Percentiles rank a stretch among this genome's conserved stretches.
Conservation (phyloP, 2,797 vertebrate species). For the Megalops cyprinoides region DNA sequence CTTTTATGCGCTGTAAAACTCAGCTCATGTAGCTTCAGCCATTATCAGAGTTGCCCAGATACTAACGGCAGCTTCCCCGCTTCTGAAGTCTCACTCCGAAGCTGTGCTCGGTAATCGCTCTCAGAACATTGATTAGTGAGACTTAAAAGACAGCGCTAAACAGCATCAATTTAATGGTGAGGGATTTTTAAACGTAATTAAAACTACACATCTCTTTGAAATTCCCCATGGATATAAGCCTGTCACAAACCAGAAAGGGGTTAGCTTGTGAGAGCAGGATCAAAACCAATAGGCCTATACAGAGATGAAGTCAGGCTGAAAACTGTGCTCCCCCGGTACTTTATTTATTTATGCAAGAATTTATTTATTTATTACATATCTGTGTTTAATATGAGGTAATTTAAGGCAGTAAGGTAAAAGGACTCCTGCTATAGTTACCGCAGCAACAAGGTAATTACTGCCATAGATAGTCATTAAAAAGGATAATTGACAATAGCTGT, state of each 20-base stretch:
- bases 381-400: conserved; percentile 19
- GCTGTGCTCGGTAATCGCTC: conserved; percentile 12
- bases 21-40: background rate
- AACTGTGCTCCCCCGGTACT: no score
- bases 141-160: conserved; percentile 3
- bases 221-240: background rate
- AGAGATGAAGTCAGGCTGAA: background rate
- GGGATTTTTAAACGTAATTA: conserved; percentile 8
- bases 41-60: background rate
- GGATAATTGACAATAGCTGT: conserved; percentile 23
- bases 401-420: conserved; percentile 21
- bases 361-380: background rate
- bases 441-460: conserved; percentile 24
- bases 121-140: conserved; percentile 1
- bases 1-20: no score
- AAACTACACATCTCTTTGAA: background rate
- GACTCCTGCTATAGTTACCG: conserved; percentile 4
- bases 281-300: no score
- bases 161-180: background rate
- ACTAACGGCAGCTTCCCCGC: background rate
- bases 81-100: background rate
- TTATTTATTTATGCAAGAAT: no score
- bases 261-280: background rate
- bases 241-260: conserved; percentile 10
- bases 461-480: conserved; percentile 32